A percentile compares a stretch with the other conserved stretches of the same genome.
Conservation (phyloP, 2,113 vertebrate genomes). For the Psilopogon haemacephalus region DNA sequence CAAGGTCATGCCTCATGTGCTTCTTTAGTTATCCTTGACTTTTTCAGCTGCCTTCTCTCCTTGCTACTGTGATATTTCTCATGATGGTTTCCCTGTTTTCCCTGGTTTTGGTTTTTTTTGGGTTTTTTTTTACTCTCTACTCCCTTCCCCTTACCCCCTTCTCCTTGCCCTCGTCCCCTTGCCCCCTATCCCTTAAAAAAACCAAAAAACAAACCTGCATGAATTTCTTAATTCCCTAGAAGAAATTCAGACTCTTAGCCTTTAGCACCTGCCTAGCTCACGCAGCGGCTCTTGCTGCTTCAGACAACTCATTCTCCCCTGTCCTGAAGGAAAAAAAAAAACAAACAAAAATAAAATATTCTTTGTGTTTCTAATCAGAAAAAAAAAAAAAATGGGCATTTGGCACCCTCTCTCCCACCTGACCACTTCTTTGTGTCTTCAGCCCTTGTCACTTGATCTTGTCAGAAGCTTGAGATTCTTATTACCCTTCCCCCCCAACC, state of each 20-base stretch:
- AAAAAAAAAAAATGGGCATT: neutral
- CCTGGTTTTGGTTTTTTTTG: too few relatives aligned
- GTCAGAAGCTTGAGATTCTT: neutral
- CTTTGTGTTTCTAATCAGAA: neutral
- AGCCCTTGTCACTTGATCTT: rapidly evolving
- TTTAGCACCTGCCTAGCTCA: neutral
- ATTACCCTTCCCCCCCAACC: neutral
- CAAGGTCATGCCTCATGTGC: constrained; percentile 54
- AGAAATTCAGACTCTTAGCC: neutral
- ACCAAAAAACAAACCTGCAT: neutral
- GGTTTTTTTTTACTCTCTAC: neutral
- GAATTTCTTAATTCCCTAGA: neutral
- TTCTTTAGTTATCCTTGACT: constrained; percentile 60
- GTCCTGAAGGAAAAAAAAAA: rapidly evolving
- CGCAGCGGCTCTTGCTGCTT: neutral
- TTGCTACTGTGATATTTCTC: constrained; percentile 42
- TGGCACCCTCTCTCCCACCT: neutral
- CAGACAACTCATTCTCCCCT: neutral
- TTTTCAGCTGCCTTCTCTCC: constrained; percentile 42
- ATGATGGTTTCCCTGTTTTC: constrained; percentile 8
- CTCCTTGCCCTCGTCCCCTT: neutral
- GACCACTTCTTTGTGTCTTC: neutral
- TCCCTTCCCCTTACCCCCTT: neutral
- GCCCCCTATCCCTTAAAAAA: too few relatives aligned
- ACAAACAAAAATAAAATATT: too few relatives aligned